Conservation (phyloP, 2,888 invertebrate genomes). For the Odontomyia ornata region DNA sequence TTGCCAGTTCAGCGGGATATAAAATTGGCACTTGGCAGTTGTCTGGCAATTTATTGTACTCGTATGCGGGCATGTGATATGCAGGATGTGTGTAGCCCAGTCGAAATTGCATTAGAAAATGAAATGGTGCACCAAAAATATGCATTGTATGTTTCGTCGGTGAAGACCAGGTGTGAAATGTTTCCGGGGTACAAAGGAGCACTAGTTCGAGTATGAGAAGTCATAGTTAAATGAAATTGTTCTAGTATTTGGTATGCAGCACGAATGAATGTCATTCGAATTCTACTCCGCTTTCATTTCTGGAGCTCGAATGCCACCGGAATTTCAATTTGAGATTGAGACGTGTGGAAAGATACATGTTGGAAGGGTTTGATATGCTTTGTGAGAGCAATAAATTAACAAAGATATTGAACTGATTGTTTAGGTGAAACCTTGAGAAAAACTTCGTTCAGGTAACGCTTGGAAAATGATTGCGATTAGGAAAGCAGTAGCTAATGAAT, state of each 20-base stretch:
- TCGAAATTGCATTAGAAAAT: background rate
- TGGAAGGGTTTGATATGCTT: background rate
- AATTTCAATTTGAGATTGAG: constrained; percentile 86
- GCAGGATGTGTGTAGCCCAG: background rate
- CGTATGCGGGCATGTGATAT: constrained; percentile 15
- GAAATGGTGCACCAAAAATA: background rate
- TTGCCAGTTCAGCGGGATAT: background rate
- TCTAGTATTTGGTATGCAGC: constrained; percentile 16
- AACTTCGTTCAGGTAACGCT: too few relatives aligned
- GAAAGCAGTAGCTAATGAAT: too few relatives aligned
- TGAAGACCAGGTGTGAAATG: constrained; percentile 2
- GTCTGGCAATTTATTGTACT: background rate
- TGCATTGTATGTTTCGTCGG: background rate
- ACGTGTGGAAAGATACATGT: too few relatives aligned
- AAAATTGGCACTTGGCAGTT: background rate
- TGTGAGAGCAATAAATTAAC: background rate
- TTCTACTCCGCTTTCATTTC: constrained; percentile 10
- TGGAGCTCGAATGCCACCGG: constrained; percentile 77
- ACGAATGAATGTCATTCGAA: constrained; percentile 16
- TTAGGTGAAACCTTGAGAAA: too few relatives aligned
- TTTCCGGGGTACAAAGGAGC: background rate
- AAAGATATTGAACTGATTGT: too few relatives aligned
- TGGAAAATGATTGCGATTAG: too few relatives aligned
- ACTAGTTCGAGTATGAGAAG: background rate
- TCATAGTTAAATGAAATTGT: background rate